Conservation (phyloP, 2,888 invertebrate genomes). For the Galerucella calmariensis region DNA sequence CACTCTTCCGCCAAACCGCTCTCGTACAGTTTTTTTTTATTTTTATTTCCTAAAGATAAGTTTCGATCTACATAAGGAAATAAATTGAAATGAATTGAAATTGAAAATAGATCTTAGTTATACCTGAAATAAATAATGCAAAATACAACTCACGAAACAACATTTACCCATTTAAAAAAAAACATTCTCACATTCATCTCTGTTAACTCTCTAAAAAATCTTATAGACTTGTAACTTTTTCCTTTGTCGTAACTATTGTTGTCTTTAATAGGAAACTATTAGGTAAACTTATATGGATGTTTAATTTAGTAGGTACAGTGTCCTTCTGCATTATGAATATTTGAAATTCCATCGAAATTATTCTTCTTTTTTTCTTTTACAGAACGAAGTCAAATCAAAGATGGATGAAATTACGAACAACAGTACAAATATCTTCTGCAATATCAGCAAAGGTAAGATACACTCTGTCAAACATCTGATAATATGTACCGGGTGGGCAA, state of each 20-base stretch:
- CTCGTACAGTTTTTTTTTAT: too few species aligned
- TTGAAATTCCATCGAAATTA: neutral
- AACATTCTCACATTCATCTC: constrained; percentile 28
- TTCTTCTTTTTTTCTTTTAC: constrained; percentile 56
- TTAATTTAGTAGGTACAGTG: constrained; percentile 30
- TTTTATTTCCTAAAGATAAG: too few species aligned
- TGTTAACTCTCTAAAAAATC: constrained; percentile 30
- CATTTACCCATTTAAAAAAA: constrained; percentile 20
- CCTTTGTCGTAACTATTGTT: constrained; percentile 35
- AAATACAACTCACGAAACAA: constrained; percentile 47
- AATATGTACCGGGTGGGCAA: too few species aligned
- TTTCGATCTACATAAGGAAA: too few species aligned
- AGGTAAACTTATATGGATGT: constrained; percentile 40
- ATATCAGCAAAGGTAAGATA: constrained; percentile 74
- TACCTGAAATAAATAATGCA: too few species aligned
- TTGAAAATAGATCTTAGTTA: too few species aligned
- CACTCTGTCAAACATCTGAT: neutral
- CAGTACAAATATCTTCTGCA: constrained; percentile 91
- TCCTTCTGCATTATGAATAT: constrained; percentile 42
- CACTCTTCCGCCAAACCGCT: too few species aligned
- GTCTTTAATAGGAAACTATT: constrained; percentile 35
- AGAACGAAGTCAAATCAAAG: constrained; percentile 94
- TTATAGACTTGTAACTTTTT: constrained; percentile 33
- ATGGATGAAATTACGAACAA: constrained; percentile 96
- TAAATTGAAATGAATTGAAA: too few species aligned